Evolutionary conservation across 1,140 invertebrate species (phyloP).

Genomic region (Semibalanus balanoides): DNA sequence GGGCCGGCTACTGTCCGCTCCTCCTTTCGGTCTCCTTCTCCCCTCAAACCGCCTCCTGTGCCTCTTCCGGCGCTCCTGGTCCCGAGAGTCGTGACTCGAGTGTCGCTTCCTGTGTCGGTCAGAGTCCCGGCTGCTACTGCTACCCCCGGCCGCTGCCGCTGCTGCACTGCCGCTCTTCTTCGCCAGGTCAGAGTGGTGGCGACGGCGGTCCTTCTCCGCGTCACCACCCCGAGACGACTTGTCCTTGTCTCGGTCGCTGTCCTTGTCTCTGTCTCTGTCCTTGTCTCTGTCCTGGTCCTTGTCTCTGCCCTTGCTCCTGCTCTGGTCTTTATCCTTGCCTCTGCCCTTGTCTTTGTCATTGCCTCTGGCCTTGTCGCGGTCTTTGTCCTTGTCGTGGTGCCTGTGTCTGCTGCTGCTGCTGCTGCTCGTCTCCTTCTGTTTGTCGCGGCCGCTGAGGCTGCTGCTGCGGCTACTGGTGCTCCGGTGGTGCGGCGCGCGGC

Average conservation of each 20-base stretch:
- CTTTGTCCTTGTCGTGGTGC: conserved; percentile 6
- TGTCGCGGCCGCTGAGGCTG: conserved; percentile 8
- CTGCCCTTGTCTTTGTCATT: conserved; percentile 1
- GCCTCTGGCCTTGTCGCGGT: conserved; percentile 1
- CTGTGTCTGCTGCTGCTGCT: neutral
- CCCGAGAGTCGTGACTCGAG: conserved; percentile 17
- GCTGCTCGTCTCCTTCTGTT: conserved; percentile 9
- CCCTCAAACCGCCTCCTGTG: conserved; percentile 14
- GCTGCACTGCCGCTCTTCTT: too few relatives aligned
- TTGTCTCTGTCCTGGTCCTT: conserved; percentile 27
- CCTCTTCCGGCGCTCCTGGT: conserved; percentile 15
- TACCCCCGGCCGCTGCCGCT: conserved; percentile 25
- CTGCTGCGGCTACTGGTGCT: conserved; percentile 9
- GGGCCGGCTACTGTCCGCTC: conserved; percentile 16
- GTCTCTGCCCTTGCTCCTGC: conserved; percentile 15
- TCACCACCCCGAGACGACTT: conserved; percentile 23
- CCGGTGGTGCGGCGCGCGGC: conserved; percentile 13
- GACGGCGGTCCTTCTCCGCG: conserved; percentile 15
- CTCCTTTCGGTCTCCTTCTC: conserved; percentile 9
- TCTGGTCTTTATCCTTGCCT: conserved; percentile 12
- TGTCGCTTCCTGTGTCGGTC: conserved; percentile 21
- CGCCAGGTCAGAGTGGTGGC: conserved; percentile 23
- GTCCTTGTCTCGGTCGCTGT: conserved; percentile 26
- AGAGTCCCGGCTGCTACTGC: conserved; percentile 25
- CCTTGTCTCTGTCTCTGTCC: conserved; percentile 25